A percentile compares a stretch with the other conserved stretches of the same genome.
Conservation (phyloP, 2,113 vertebrate genomes). For the Vireo altiloquus region DNA sequence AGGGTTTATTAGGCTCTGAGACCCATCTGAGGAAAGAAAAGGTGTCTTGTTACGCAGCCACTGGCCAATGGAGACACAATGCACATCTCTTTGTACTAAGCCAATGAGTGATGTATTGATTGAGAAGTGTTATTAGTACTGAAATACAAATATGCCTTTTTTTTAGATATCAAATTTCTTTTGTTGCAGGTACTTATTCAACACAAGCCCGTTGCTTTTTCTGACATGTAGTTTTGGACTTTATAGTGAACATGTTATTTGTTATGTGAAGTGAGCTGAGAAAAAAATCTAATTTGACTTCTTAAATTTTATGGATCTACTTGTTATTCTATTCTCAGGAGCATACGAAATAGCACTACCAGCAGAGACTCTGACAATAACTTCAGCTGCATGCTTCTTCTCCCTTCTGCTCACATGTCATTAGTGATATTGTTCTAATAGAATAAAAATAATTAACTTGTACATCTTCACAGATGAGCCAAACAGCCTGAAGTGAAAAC, state of each 20-base stretch:
- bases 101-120: neutral
- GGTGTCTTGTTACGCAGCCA: neutral
- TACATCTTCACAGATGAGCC: neutral
- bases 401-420: neutral
- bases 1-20: neutral
- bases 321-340: neutral
- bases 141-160: neutral
- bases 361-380: neutral
- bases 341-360: neutral
- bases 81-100: neutral
- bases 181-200: neutral
- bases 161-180: neutral
- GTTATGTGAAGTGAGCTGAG: neutral
- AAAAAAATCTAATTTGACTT: neutral
- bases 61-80: neutral
- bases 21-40: neutral
- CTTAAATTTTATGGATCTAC: neutral
- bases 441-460: conserved; percentile 44
- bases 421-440: conserved; percentile 6
- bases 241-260: neutral
- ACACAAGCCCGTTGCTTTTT: neutral
- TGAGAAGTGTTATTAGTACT: neutral
- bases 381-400: neutral
- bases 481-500: neutral
- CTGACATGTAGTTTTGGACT: neutral